Evolutionary conservation across 1,140 invertebrate genomes (phyloP), one percentile per base, ranked within the genome.

Genomic region (Heliothis virescens): DNA sequence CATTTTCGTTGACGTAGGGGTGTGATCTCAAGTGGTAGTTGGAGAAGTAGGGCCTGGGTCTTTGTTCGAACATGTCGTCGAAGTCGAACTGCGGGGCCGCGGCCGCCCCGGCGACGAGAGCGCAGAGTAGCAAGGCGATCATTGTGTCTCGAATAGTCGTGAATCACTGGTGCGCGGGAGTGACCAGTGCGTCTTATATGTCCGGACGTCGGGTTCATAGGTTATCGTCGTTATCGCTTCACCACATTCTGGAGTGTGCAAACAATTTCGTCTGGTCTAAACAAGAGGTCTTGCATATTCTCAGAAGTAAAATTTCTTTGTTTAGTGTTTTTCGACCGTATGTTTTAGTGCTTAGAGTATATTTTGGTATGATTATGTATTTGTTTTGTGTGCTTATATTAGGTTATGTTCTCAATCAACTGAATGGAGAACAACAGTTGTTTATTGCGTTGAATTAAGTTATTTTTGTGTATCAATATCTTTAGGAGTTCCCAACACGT

Each of bases 241-340:
- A 15, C 97, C 75, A 85, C 62, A 55, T 88, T 86, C 95, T 88
- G 79, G 84, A 86, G 65, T 78, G 72, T 73, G 76, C 77, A 82
- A 84, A 84, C 81, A 81, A 63, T 65, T 65, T 62, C 48, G 63
- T 67, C 57, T 79, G 47, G 18, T 12, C 67, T 65, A 55, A 57
- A 74, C 67, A 71, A 52, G 34, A 77, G 60, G 18, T 81, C 78
- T 55, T 15, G 3, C 21, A 34, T 34, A 21, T 83, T 83, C 84
- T 80, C 11, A 63, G 84, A 80, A 83, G 67, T 57, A 62, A 34
- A 53, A 60, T 41, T 53, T 1, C 21, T 41, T 53, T 71, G 2
- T 71, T 18, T 60, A 4, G 4, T 72, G 3, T 57, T 55, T 18
- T 18, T n/a, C 26, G 5, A 72, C 52, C 26, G 21, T 72, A 72